Conservation (phyloP, 1,140 invertebrate genomes). For the Solen grandis region DNA sequence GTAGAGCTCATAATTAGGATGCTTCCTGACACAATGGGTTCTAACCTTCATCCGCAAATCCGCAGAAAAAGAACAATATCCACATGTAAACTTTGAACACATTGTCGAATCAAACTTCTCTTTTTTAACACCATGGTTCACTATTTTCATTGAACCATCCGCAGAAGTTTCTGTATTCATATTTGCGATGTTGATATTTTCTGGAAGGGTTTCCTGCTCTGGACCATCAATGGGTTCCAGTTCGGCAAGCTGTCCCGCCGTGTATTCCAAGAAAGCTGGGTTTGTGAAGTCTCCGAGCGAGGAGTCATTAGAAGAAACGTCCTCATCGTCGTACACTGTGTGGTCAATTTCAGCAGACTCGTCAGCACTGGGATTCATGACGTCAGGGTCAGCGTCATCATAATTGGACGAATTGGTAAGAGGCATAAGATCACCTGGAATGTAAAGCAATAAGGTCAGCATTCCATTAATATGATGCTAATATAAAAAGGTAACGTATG, state of each 20-base stretch:
- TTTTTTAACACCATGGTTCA: neutral
- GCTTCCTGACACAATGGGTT: conserved; percentile 44
- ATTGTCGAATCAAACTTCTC: neutral
- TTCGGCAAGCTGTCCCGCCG: conserved; percentile 25
- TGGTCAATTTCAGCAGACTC: neutral
- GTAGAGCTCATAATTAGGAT: conserved; percentile 13
- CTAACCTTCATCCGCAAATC: conserved; percentile 43
- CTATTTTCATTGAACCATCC: conserved; percentile 34
- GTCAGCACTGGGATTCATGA: neutral
- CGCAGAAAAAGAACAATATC: conserved; percentile 45
- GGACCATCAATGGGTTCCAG: no score
- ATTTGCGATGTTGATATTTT: neutral
- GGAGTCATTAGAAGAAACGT: conserved; percentile 12
- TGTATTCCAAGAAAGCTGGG: conserved; percentile 38
- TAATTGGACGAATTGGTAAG: no score
- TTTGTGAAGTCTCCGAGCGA: conserved; percentile 6
- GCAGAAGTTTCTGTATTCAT: conserved; percentile 10
- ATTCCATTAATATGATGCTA: no score
- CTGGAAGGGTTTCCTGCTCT: no score
- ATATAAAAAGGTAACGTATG: no score
- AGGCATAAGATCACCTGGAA: no score
- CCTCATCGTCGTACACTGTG: neutral
- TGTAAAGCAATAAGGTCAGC: no score
- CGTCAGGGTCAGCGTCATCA: conserved; percentile 14
- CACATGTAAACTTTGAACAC: conserved; percentile 41